Conservation (phyloP, 2,113 vertebrate genomes). For the Tetraodon nigroviridis region DNA sequence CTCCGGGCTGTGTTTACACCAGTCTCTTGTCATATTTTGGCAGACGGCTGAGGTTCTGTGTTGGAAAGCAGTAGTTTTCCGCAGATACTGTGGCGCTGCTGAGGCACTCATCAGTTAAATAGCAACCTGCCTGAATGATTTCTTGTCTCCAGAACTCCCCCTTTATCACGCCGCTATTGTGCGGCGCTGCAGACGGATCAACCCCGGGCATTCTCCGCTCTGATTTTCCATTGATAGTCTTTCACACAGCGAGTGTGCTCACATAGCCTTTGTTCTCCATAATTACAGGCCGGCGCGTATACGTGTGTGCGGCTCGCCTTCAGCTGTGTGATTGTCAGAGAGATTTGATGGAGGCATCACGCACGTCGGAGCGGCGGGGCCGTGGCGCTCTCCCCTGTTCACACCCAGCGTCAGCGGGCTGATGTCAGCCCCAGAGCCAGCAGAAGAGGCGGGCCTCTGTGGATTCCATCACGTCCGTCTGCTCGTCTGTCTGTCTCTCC, state of each 20-base stretch:
- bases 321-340: conserved; percentile 51
- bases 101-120: conserved; percentile 60
- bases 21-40: conserved; percentile 50
- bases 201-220: conserved; percentile 50
- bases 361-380: conserved; percentile 53
- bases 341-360: conserved; percentile 53
- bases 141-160: conserved; percentile 50
- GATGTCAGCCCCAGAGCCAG: conserved; percentile 52
- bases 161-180: conserved; percentile 61
- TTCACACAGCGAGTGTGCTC: conserved; percentile 53
- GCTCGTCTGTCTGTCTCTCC: conserved; percentile 45
- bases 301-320: conserved; percentile 45
- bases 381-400: conserved; percentile 55
- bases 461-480: conserved; percentile 27
- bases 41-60: conserved; percentile 43
- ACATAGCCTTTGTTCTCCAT: conserved; percentile 59
- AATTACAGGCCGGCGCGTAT: conserved; percentile 65
- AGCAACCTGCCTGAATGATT: conserved; percentile 57
- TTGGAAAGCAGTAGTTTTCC: conserved; percentile 49
- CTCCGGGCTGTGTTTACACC: conserved; percentile 40
- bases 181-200: conserved; percentile 30
- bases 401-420: conserved; percentile 53
- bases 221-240: conserved; percentile 55
- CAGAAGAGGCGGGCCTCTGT: conserved; percentile 39
- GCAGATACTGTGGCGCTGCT: conserved; percentile 50